These are phyloP conservation scores for Caranx ignobilis DNA, from an alignment of 2,113 vertebrate species.

Conservation along the genomic window DNA sequence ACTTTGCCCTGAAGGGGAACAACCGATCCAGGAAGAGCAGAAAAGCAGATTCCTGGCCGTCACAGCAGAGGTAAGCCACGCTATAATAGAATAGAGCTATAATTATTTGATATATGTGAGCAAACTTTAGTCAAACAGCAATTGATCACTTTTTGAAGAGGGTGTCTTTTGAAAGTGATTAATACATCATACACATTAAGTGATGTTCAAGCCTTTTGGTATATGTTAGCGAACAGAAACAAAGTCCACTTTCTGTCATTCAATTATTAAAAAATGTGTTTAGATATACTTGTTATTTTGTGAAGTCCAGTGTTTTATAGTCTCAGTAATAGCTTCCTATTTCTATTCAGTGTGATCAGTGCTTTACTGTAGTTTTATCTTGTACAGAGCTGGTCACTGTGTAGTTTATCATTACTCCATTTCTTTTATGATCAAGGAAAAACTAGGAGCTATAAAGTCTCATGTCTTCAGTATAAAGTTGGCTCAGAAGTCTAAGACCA, in stretches of 20 bases:
- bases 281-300: not conserved
- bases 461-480: not conserved
- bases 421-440: conserved; percentile 31
- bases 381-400: conserved; percentile 18
- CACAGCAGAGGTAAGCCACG: conserved; percentile 64
- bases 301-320: not conserved
- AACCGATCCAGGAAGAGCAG: conserved; percentile 61
- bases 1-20: conserved; percentile 73
- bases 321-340: not conserved
- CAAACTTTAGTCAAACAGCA: conserved; percentile 20
- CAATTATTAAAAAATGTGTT: not conserved
- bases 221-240: not conserved
- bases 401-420: conserved; percentile 20
- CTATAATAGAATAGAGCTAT: conserved; percentile 1
- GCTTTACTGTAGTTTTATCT: conserved; percentile 17
- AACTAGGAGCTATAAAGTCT: conserved; percentile 16
- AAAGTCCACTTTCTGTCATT: conserved; percentile 8
- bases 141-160: conserved; percentile 5
- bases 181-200: not conserved
- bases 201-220: not conserved
- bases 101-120: conserved; percentile 42
- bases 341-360: not conserved
- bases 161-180: not conserved
- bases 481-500: too few relatives aligned
- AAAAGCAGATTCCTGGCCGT: conserved; percentile 22